A percentile compares a stretch with the other conserved stretches of the same genome.
These are phyloP conservation scores for Cygnus atratus DNA, from an alignment of 2,113 vertebrate genomes.

Conservation along the genomic window DNA sequence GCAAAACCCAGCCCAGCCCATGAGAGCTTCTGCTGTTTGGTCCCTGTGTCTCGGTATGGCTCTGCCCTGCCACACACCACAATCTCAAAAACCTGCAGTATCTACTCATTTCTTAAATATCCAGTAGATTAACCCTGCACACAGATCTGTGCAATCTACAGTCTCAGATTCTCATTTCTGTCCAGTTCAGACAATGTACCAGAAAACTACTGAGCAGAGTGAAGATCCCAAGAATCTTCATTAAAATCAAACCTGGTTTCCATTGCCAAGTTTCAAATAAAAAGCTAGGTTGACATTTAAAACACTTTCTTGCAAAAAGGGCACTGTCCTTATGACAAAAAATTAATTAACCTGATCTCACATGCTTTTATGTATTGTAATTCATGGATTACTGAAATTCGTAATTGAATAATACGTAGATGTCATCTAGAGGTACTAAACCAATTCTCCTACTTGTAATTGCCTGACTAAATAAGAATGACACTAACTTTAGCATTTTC, in stretches of 20 bases:
- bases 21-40: background rate
- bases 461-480: slow-evolving; percentile 78
- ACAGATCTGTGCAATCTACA: too few species aligned
- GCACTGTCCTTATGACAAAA: slow-evolving; percentile 34
- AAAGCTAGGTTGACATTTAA: slow-evolving; percentile 65
- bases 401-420: slow-evolving; percentile 78
- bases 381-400: slow-evolving; percentile 73
- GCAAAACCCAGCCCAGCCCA: background rate
- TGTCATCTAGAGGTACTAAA: slow-evolving; percentile 75
- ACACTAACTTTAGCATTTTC: slow-evolving; percentile 76
- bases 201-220: background rate
- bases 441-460: slow-evolving; percentile 75
- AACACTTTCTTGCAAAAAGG: slow-evolving; percentile 62
- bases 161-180: background rate
- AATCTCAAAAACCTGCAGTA: rapidly evolving
- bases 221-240: slow-evolving; percentile 1
- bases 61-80: background rate
- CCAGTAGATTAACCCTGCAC: background rate
- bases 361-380: slow-evolving; percentile 71
- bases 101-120: background rate
- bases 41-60: background rate
- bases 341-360: slow-evolving; percentile 68
- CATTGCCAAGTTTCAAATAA: slow-evolving; percentile 25
- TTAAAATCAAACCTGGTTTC: slow-evolving; percentile 28
- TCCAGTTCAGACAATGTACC: background rate